Evolutionary conservation across 2,797 vertebrate species (phyloP), one percentile per base, ranked within the genome.

Genomic region (Agapornis canus): DNA sequence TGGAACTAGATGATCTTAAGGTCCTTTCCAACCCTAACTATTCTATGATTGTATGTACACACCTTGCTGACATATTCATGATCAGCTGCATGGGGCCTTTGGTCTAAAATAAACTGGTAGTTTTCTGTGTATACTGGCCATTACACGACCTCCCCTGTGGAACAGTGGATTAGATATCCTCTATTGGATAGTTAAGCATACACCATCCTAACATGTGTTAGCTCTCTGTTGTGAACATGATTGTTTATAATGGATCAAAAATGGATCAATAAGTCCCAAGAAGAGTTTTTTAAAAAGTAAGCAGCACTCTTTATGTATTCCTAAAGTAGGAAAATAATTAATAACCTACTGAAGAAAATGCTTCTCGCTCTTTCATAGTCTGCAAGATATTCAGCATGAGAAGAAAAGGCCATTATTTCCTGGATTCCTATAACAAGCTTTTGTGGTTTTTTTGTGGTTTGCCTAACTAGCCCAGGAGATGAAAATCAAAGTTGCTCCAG

Each of bases 181-280:
- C 31, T 3, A 0, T 2, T 27, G 70, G 14, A 4, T 26, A 43
- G 8, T 37, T 64, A 15, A 17, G 11, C 31, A 7, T 7, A 48
- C 29, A 22, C 11, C 21, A 39, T 21, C n/a, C 37, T 54, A 26
- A 21, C 2, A 0, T 2, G 10, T n/a, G 23, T 19, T 21, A 22
- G 13, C 9, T 56, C 35, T 72, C n/a, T 39, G 2, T 6, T 76
- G 13, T 20, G 32, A 71, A 9, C 21, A 17, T 37, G 10, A 39
- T 72, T 52, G 13, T 19, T 75, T 32, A 6, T 8, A 49, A 31
- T 10, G 12, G 49, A 52, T 54, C 47, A 57, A n/a, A 69, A 59
- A 5, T 1, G 31, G 60, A n/a, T 31, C 51, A 39, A 2, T 47
- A 23, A 37, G n/a, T 69, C n/a, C n/a, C 65, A 45, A 35, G 68